Percentiles rank a stretch among this genome's conserved stretches.
Conservation (phyloP, 2,113 vertebrate species). For the Syngnathus floridae region DNA sequence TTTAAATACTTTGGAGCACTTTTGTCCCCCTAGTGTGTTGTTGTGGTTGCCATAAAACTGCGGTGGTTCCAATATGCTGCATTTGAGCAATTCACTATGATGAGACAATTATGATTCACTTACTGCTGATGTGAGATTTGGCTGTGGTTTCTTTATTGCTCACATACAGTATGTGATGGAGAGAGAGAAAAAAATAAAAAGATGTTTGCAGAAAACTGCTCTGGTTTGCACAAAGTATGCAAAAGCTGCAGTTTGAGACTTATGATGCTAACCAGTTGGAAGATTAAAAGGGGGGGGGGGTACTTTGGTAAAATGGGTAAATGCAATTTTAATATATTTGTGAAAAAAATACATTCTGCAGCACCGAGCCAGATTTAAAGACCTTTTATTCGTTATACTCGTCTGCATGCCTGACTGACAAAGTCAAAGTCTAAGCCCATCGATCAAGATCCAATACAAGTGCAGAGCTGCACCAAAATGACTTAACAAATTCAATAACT, state of each 20-base stretch:
- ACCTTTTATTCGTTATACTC: too few species aligned
- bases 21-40: neutral
- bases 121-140: conserved; percentile 14
- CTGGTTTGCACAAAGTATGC: neutral
- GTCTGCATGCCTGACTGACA: too few species aligned
- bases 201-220: neutral
- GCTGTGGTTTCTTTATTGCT: conserved; percentile 34
- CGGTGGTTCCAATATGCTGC: neutral
- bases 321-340: too few species aligned
- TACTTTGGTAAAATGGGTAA: too few species aligned
- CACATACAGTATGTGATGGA: conserved; percentile 17
- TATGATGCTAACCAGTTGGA: too few species aligned
- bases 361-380: too few species aligned
- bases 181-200: neutral
- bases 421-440: too few species aligned
- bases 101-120: conserved; percentile 15
- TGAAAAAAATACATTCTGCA: too few species aligned
- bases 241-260: neutral
- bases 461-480: neutral
- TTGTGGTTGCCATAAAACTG: neutral
- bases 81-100: neutral
- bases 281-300: too few species aligned
- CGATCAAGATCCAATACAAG: neutral
- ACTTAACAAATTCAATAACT: neutral
- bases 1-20: neutral